Evolutionary conservation across 1,140 invertebrate species (phyloP).

Genomic region (Metaphire vulgaris): DNA sequence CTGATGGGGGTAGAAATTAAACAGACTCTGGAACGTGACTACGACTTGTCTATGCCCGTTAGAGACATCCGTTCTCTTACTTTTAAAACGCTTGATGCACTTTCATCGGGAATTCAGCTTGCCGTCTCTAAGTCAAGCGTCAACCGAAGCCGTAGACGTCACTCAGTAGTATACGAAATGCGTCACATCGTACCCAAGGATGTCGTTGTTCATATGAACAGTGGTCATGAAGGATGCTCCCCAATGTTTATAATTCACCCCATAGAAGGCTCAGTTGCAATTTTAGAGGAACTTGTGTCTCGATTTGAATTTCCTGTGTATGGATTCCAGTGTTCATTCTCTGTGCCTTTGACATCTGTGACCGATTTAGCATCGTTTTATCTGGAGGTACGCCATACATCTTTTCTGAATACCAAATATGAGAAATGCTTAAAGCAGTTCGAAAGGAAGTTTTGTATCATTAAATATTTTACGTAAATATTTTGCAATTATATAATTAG

Average conservation of each 20-base stretch:
- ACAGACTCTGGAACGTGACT: constrained; percentile 86
- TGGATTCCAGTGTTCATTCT: constrained; percentile 77
- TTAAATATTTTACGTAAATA: too few species aligned
- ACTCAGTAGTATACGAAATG: constrained; percentile 36
- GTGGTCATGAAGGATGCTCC: constrained; percentile 37
- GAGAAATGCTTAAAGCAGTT: too few species aligned
- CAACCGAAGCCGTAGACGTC: neutral
- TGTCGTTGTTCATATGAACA: constrained; percentile 53
- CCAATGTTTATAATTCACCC: constrained; percentile 76
- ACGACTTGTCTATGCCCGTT: constrained; percentile 77
- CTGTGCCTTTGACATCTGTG: constrained; percentile 67
- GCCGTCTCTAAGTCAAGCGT: neutral
- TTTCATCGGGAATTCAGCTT: constrained; percentile 56
- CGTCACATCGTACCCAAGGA: constrained; percentile 54
- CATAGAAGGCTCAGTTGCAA: constrained; percentile 76
- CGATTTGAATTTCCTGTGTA: constrained; percentile 70
- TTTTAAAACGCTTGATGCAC: constrained; percentile 60
- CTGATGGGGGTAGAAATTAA: constrained; percentile 98
- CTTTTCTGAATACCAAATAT: too few species aligned
- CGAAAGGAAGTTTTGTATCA: too few species aligned
- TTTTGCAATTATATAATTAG: too few species aligned
- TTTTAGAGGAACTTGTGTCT: constrained; percentile 55
- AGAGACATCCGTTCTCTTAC: constrained; percentile 71
- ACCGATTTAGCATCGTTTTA: constrained; percentile 71
- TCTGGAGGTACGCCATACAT: constrained; percentile 55